Evolutionary conservation across 2,113 vertebrate species (phyloP).

Genomic region (Vidua chalybeata): DNA sequence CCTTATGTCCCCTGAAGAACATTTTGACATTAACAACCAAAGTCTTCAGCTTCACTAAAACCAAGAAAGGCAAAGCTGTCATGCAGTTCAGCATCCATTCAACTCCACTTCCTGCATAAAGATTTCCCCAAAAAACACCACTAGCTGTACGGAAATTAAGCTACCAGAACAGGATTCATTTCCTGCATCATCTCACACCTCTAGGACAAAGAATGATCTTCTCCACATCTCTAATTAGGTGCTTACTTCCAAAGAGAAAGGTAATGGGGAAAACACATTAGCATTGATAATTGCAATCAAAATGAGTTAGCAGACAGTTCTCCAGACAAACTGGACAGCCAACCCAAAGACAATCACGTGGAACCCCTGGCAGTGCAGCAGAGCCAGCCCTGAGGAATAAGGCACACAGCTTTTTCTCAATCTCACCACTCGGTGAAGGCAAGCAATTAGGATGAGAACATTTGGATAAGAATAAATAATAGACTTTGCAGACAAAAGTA

Average conservation of each 20-base stretch:
- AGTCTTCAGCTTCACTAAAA: not conserved
- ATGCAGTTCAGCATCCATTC: not conserved
- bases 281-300: not conserved
- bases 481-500: not conserved
- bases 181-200: not conserved
- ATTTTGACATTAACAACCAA: not conserved
- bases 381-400: not conserved
- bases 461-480: not conserved
- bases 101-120: not conserved
- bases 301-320: not conserved
- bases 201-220: not conserved
- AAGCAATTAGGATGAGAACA: not conserved
- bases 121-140: not conserved
- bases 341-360: not conserved
- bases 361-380: not conserved
- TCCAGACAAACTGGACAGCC: not conserved
- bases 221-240: not conserved
- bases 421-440: not conserved
- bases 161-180: fast-evolving
- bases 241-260: not conserved
- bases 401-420: not conserved
- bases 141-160: not conserved
- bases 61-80: not conserved
- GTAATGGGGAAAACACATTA: not conserved
- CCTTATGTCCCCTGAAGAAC: not conserved